Conservation (phyloP, 2,797 vertebrate species). For the Ceryle rudis region DNA sequence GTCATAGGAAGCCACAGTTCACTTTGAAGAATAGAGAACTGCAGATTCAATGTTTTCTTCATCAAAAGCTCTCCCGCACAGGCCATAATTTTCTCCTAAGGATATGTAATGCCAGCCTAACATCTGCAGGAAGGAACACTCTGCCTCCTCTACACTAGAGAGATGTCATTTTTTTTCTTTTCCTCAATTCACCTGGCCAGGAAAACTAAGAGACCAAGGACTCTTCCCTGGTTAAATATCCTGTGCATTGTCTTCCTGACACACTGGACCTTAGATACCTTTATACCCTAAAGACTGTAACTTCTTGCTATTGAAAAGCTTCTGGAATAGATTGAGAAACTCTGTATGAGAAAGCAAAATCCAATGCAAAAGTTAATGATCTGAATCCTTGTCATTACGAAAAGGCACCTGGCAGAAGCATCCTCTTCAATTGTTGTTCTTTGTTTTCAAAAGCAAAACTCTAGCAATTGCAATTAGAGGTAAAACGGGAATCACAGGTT, state of each 20-base stretch:
- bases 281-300: neutral
- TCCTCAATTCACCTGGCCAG: neutral
- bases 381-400: constrained; percentile 12
- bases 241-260: neutral
- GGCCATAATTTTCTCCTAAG: neutral
- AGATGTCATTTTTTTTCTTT: neutral
- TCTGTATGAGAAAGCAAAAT: constrained; percentile 9
- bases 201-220: neutral
- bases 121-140: neutral
- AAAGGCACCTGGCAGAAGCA: constrained; percentile 29
- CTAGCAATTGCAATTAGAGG: neutral
- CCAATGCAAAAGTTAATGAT: constrained; percentile 11
- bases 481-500: neutral
- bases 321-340: constrained; percentile 1
- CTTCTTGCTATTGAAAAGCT: neutral
- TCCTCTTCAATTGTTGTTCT: neutral
- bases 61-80: neutral
- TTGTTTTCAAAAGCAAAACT: neutral
- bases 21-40: neutral
- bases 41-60: constrained; percentile 1
- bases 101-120: neutral
- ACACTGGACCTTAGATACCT: neutral
- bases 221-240: neutral
- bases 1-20: neutral
- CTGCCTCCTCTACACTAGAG: neutral